Evolutionary conservation across 2,113 vertebrate species (phyloP).

Genomic region (Mohoua ochrocephala): DNA sequence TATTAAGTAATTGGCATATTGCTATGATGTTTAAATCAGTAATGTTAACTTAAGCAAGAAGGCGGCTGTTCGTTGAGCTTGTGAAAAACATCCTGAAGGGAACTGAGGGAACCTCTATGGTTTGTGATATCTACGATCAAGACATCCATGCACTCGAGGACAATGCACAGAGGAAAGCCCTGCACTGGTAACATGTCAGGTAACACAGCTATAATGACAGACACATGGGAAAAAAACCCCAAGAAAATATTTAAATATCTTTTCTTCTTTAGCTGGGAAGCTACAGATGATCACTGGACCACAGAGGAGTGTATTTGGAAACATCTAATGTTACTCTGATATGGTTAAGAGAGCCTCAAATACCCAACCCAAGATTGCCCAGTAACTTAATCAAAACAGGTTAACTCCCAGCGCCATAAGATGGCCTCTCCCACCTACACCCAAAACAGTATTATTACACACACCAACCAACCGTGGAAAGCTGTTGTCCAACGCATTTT

Average conservation of each 20-base stretch:
- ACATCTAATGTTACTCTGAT: neutral
- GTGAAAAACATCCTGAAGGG: neutral
- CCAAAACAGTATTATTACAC: neutral
- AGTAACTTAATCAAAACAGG: neutral
- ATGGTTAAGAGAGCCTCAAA: neutral
- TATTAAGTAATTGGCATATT: neutral
- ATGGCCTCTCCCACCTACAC: neutral
- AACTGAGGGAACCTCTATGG: neutral
- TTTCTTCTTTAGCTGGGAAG: neutral
- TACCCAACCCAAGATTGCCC: neutral
- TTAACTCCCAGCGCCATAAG: neutral
- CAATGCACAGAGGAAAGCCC: neutral
- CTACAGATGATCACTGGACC: neutral
- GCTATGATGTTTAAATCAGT: neutral
- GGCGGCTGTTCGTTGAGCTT: neutral
- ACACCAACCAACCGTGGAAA: neutral
- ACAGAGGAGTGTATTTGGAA: neutral
- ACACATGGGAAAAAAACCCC: neutral
- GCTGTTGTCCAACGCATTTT: neutral
- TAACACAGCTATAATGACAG: neutral
- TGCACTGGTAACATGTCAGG: neutral
- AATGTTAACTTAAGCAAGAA: neutral
- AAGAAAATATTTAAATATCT: neutral
- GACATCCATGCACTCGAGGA: neutral
- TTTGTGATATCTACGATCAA: neutral